Conservation (phyloP, 2,888 invertebrate genomes). For the Platycnemis pennipes region DNA sequence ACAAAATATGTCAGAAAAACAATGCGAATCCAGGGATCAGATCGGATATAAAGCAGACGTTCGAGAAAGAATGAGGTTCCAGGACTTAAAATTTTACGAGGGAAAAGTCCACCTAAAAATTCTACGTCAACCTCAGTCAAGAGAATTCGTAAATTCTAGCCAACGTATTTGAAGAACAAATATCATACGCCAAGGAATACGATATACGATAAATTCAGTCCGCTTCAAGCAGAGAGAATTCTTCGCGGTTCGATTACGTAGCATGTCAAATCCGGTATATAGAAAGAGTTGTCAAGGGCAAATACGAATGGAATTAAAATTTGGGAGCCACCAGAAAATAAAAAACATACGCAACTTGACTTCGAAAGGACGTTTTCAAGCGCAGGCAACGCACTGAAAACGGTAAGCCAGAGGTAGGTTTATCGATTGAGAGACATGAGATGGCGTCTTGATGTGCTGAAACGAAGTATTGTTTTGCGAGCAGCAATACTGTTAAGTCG, state of each 20-base stretch:
- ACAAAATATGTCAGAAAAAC: too few relatives aligned
- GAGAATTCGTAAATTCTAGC: neutral
- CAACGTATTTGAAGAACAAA: neutral
- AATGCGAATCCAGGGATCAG: too few relatives aligned
- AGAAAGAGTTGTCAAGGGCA: neutral
- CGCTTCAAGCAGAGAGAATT: neutral
- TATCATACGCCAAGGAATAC: neutral
- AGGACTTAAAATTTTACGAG: neutral
- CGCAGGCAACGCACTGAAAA: too few relatives aligned
- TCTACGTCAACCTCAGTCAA: neutral
- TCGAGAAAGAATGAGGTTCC: neutral
- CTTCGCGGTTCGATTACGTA: neutral
- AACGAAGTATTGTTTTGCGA: too few relatives aligned
- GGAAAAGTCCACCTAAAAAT: neutral
- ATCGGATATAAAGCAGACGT: too few relatives aligned
- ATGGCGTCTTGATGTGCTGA: too few relatives aligned
- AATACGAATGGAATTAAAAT: neutral
- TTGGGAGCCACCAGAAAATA: neutral
- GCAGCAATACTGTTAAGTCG: too few relatives aligned
- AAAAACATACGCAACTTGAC: neutral
- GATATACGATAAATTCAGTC: slow-evolving; percentile 3
- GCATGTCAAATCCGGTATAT: neutral
- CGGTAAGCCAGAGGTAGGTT: too few relatives aligned
- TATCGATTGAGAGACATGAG: too few relatives aligned
- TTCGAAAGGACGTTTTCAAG: neutral